These are phyloP conservation scores for Tetramorium parvispinum DNA, from an alignment of 1,140 invertebrate species.

Conservation along the genomic window DNA sequence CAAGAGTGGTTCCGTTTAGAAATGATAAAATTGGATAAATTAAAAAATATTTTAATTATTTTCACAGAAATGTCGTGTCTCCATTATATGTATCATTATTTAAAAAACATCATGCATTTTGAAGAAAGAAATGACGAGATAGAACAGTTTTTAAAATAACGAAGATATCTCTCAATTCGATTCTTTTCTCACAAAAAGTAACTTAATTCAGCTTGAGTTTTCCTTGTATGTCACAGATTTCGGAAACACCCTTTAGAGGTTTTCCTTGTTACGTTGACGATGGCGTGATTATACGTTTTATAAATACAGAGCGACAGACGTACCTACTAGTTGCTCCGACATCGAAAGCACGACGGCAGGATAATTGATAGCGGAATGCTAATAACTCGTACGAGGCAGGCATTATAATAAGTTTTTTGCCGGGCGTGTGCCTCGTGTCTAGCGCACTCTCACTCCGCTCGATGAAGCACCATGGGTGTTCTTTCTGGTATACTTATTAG, in stretches of 20 bases:
- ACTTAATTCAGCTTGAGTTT: background rate
- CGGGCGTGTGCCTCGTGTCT: slow-evolving; percentile 59
- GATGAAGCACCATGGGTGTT: slow-evolving; percentile 55
- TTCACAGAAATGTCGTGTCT: background rate
- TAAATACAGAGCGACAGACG: slow-evolving; percentile 56
- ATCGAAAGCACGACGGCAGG: slow-evolving; percentile 67
- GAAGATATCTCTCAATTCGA: background rate
- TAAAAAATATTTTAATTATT: background rate
- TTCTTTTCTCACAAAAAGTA: background rate
- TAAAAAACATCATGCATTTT: background rate
- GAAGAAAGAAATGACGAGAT: background rate
- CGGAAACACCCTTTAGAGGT: slow-evolving; percentile 16
- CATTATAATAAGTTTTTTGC: slow-evolving; percentile 82
- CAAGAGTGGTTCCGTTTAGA: background rate
- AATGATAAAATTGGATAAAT: background rate
- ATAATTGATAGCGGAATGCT: slow-evolving; percentile 83
- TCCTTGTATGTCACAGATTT: background rate
- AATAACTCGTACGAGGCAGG: slow-evolving; percentile 81
- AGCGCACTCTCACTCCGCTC: slow-evolving; percentile 50
- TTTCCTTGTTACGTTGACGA: slow-evolving; percentile 34
- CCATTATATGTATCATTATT: background rate
- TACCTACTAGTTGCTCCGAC: slow-evolving; percentile 56
- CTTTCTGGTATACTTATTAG: slow-evolving; percentile 60
- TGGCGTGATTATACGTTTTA: slow-evolving; percentile 48
- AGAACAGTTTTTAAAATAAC: background rate